Conservation (phyloP, 2,113 vertebrate genomes). For the Lagopus muta region DNA sequence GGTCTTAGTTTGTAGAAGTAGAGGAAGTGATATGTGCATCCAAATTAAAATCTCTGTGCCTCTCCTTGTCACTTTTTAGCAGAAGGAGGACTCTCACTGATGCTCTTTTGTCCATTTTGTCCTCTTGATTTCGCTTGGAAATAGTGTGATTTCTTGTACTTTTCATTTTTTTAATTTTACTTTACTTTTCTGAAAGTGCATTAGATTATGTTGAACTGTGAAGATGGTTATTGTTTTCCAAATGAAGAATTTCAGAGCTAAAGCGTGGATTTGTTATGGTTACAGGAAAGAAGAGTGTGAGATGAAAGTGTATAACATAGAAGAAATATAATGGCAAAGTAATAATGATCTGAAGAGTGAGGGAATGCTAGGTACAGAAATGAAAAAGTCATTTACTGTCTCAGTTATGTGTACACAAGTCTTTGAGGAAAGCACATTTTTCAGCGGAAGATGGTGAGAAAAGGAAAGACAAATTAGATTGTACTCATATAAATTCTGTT, state of each 20-base stretch:
- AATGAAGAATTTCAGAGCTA: neutral
- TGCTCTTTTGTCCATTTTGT: neutral
- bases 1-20: neutral
- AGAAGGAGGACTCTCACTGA: neutral
- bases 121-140: neutral
- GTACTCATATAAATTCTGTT: neutral
- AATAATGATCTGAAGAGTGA: neutral
- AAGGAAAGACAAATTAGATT: neutral
- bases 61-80: neutral
- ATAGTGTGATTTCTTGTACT: neutral
- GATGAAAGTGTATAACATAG: neutral
- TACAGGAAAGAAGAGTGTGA: neutral
- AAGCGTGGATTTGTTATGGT: neutral
- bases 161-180: neutral
- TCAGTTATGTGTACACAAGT: neutral
- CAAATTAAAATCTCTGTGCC: neutral
- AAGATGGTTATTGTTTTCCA: neutral
- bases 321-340: neutral
- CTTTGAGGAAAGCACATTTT: neutral
- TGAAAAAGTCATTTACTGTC: neutral
- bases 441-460: neutral
- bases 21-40: neutral
- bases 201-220: neutral
- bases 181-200: neutral
- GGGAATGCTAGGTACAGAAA: neutral